Base-by-base conservation (phyloP, 2,113 vertebrate genomes). In the Anarhynchus alexandrinus region DNA sequence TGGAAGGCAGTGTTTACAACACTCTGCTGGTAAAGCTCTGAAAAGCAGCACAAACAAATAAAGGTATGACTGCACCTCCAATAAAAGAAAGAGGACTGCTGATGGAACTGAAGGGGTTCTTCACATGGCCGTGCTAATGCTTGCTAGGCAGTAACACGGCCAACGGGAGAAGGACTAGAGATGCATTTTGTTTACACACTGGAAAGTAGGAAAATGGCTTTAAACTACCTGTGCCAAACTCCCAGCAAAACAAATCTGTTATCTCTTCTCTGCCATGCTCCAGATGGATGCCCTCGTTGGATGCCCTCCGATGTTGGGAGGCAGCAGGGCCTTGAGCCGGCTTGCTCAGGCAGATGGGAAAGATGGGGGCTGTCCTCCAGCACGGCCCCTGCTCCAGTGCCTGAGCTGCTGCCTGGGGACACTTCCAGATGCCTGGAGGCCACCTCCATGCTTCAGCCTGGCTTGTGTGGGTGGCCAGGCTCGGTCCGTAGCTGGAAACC, bases 301-400 rank as follows among this genome's bases (percentile, higher is more conserved):
- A 26, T 47, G 57, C 12, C 17, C 11, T 62, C 22, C 2, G 14
- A 38, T 0, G 3, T 0, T 1, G 4, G 27, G 67, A 66, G 51
- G 47, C 29, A 64, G 27, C 0, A 1, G 45, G 43, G 23, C 49
- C 66, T 87, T 9, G 11, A 64, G n/a, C 17, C 0, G 0, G 6
- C 85, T 71, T 62, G n/a, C 49, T 51, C 36, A 54, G 21, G n/a
- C 13, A 20, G 43, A 11, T 38, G 5, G 72, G 67, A 61, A 66
- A 47, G 76, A 18, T 30, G 43, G 0, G 0, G n/a, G 25, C 38
- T 62, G 25, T 86, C 40, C 55, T 73, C 42, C 36, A 83, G 62
- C 25, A 3, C 1, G 19, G 34, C 15, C 32, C 26, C 57, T 55
- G 45, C 59, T 55, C 54, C 69, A 47, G 52, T 0, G 0, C 29